phyloP scores from a whole-genome alignment of 2,888 invertebrate genomes.

The Cotesia congregata region DNA sequence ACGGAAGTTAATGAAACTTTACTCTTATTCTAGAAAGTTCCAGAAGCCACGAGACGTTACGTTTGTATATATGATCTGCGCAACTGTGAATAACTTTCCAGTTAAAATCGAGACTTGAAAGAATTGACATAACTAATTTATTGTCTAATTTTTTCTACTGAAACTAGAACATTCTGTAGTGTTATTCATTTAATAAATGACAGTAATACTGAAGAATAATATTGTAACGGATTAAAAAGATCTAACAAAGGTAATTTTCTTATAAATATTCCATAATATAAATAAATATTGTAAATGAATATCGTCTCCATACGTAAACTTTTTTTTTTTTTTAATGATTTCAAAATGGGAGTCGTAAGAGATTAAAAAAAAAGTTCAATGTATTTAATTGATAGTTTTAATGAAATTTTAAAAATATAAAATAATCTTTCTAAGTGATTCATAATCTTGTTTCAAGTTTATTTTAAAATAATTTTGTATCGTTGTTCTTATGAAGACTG shows the following conservation, averaged over 20 bases:
- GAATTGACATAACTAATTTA: slow-evolving; percentile 29
- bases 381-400: background rate
- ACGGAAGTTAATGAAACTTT: slow-evolving; percentile 53
- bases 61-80: slow-evolving; percentile 75
- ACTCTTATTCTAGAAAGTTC: slow-evolving; percentile 76
- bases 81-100: slow-evolving; percentile 71
- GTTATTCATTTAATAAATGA: slow-evolving; percentile 16
- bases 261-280: background rate
- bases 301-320: slow-evolving; percentile 11
- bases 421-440: slow-evolving; percentile 1
- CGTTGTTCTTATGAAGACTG: slow-evolving; percentile 22
- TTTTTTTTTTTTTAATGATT: slow-evolving; percentile 6
- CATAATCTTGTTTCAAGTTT: slow-evolving; percentile 17
- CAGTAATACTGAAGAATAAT: slow-evolving; percentile 20
- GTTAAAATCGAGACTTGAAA: slow-evolving; percentile 61
- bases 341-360: slow-evolving; percentile 35
- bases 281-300: slow-evolving; percentile 9
- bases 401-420: slow-evolving; percentile 20
- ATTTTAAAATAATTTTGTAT: slow-evolving; percentile 34
- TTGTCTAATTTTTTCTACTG: slow-evolving; percentile 22
- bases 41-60: slow-evolving; percentile 75
- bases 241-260: slow-evolving; percentile 20
- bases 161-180: slow-evolving; percentile 20
- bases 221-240: slow-evolving; percentile 22
- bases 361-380: background rate